A percentile compares a stretch with the other conserved stretches of the same genome.
These are phyloP conservation scores for Coptotermes formosanus DNA, from an alignment of 1,140 invertebrate species.

Conservation along the genomic window DNA sequence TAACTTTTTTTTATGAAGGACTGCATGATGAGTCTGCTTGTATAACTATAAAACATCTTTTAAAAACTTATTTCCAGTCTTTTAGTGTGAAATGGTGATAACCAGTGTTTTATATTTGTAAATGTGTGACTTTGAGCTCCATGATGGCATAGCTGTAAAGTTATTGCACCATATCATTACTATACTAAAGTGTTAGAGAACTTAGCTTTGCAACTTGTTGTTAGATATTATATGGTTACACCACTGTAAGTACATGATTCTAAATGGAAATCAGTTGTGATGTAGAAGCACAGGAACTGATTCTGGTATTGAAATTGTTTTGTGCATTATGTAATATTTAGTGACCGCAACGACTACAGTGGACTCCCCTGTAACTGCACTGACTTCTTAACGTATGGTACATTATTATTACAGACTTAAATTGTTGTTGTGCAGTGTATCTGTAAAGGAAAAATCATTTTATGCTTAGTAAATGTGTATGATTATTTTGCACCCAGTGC, in stretches of 20 bases:
- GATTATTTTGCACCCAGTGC: too few relatives aligned
- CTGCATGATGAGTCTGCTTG: slow-evolving; percentile 23
- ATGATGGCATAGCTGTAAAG: slow-evolving; percentile 25
- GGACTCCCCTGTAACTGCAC: too few relatives aligned
- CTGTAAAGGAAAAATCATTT: too few relatives aligned
- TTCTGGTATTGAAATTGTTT: background rate
- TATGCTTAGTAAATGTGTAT: too few relatives aligned
- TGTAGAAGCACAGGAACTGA: background rate
- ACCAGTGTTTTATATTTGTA: slow-evolving; percentile 27
- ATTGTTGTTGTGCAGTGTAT: too few relatives aligned
- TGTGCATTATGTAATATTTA: slow-evolving; percentile 9
- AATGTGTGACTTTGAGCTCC: slow-evolving; percentile 20
- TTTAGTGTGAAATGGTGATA: slow-evolving; percentile 14
- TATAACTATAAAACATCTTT: slow-evolving; percentile 24
- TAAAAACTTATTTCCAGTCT: slow-evolving; percentile 18
- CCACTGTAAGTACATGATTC: slow-evolving; percentile 9
- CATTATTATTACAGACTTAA: too few relatives aligned
- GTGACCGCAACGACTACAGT: background rate
- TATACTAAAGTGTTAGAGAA: slow-evolving; percentile 21
- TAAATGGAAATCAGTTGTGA: slow-evolving; percentile 6
- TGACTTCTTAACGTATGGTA: too few relatives aligned
- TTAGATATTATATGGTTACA: slow-evolving; percentile 19
- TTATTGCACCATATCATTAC: slow-evolving; percentile 29
- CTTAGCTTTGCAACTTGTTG: slow-evolving; percentile 12
- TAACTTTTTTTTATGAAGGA: slow-evolving; percentile 27